Conservation (phyloP, 1,140 invertebrate species). For the Maniola jurtina region DNA sequence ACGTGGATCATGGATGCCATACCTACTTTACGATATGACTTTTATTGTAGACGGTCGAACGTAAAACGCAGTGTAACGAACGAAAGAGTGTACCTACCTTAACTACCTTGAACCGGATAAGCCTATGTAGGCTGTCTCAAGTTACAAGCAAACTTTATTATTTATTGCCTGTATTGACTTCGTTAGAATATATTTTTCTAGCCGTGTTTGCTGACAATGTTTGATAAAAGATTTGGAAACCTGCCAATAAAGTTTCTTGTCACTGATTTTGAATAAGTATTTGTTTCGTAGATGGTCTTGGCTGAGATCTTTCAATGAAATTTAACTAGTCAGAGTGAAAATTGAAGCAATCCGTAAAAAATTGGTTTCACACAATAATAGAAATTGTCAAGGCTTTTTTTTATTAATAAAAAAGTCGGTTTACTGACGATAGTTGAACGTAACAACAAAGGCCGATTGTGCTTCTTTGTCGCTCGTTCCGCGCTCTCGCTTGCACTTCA, state of each 20-base stretch:
- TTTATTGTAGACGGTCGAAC: background rate
- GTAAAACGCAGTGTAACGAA: background rate
- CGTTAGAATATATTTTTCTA: background rate
- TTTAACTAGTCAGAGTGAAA: too few relatives aligned
- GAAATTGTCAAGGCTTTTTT: too few relatives aligned
- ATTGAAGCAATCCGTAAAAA: too few relatives aligned
- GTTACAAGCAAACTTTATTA: background rate
- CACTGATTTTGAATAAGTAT: background rate
- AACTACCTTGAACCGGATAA: background rate
- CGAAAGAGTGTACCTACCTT: too few relatives aligned
- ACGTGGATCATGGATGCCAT: too few relatives aligned
- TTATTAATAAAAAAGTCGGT: too few relatives aligned
- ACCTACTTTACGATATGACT: background rate
- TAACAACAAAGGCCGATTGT: too few relatives aligned
- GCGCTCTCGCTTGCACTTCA: too few relatives aligned
- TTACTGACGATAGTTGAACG: too few relatives aligned
- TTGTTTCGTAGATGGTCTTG: background rate
- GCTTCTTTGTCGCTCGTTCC: too few relatives aligned
- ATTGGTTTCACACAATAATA: too few relatives aligned
- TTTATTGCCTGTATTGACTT: slow-evolving; percentile 1
- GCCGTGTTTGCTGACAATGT: background rate
- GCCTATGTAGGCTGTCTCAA: slow-evolving; percentile 3
- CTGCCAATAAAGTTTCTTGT: background rate
- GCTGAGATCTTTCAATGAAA: too few relatives aligned
- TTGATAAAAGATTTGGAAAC: background rate